Base-by-base conservation (phyloP, 2,888 invertebrate genomes). In the Rotaria sp. region DNA sequence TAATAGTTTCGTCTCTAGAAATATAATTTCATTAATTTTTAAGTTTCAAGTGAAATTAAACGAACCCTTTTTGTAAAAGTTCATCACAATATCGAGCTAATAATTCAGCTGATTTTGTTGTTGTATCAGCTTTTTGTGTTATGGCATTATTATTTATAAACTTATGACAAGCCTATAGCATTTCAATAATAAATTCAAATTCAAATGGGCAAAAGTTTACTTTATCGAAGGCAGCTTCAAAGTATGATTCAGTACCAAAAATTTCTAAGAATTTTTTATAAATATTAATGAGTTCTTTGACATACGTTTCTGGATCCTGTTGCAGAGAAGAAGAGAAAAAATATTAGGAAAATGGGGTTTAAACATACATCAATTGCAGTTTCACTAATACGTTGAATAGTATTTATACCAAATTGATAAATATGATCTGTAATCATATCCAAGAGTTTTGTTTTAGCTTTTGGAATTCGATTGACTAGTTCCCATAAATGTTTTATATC, bases 121-220 rank as follows among this genome's bases (percentile, higher is more conserved):
- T 92, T 59, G 91, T 92, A 90, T 95, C 95, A 2, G 95, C 96
- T 87, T 94, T 94, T 90, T 94, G 94, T 35, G 99, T 99, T 80
- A 98, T 96, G 50, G 96, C 95, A 92, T 99, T 99, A 89, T 95
- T 95, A 92, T 99, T 99, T 88, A 99, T 98, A 91, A 99, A 99
- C 89, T 95, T 94, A 41, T 97, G 97, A 91, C 97, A 98, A 21
- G 98, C 99, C 92, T 92, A 88, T 8, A 87, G 55, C 45, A 84
- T 2, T 41, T n/a, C 8, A 18, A n/a, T 2, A 45, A 7, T 10
- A 45, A 15, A 41, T n/a, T 0, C 15, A 26, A 45, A 13, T 45
- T 41, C 10, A 80, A 24, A 45, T n/a, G n/a, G n/a, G 4, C 8
- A 41, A 26, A 18, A 2, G 26, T 80, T 10, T 87, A 92, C 91